These are phyloP conservation scores for Tragelaphus buxtoni DNA, from an alignment of 2,113 vertebrate genomes.

Conservation along the genomic window DNA sequence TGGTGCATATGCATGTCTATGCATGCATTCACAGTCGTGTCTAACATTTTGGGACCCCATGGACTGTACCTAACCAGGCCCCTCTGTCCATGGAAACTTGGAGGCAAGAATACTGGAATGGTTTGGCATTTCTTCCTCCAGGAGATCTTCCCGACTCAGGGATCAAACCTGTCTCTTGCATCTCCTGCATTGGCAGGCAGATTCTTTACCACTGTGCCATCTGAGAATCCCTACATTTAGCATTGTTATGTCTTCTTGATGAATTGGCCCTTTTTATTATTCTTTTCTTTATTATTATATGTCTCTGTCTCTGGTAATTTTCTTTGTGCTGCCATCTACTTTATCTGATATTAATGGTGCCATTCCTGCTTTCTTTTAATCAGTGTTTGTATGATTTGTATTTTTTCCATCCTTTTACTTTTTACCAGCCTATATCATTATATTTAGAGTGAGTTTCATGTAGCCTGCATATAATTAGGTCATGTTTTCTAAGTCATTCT, in stretches of 20 bases:
- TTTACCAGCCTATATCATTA: background rate
- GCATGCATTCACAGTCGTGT: background rate
- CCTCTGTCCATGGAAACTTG: background rate
- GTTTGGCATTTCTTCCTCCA: background rate
- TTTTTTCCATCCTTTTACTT: background rate
- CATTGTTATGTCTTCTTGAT: background rate
- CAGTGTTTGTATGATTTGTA: background rate
- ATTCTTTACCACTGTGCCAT: background rate
- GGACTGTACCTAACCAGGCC: background rate
- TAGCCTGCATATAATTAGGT: background rate
- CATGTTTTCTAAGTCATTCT: background rate
- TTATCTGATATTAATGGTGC: background rate
- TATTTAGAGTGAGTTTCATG: background rate
- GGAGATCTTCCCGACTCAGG: background rate
- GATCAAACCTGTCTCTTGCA: background rate
- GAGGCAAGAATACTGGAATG: background rate
- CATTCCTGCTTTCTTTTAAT: background rate
- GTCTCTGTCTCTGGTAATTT: background rate
- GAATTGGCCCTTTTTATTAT: background rate
- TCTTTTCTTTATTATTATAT: background rate
- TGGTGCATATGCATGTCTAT: background rate
- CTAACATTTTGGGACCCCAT: background rate
- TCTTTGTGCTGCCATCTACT: background rate
- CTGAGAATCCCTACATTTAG: background rate
- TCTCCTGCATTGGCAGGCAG: background rate